Conservation (phyloP, 2,888 invertebrate species). For the Junonia oenone region DNA sequence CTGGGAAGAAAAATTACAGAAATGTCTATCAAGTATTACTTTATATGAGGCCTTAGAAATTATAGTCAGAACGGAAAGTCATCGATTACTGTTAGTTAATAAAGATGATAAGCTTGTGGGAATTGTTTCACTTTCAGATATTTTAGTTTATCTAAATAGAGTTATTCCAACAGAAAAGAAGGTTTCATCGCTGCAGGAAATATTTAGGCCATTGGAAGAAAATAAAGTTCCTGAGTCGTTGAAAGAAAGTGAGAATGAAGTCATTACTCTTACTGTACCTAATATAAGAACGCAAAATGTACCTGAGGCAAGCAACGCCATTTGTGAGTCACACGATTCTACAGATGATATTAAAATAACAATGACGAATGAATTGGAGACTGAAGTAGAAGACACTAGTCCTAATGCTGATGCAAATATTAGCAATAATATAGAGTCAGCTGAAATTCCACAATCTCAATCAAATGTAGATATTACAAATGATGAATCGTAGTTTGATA, state of each 20-base stretch:
- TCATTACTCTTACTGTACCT: conserved; percentile 67
- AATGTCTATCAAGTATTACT: conserved; percentile 91
- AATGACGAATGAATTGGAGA: conserved; percentile 29
- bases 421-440: conserved; percentile 35
- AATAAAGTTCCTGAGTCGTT: conserved; percentile 67
- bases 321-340: conserved; percentile 34
- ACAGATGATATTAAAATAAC: conserved; percentile 25
- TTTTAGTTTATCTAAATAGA: conserved; percentile 74
- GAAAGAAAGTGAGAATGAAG: conserved; percentile 67
- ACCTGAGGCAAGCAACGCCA: conserved; percentile 46
- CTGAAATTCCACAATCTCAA: conserved; percentile 32
- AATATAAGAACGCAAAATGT: conserved; percentile 44
- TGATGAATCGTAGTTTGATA: conserved; percentile 37
- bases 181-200: conserved; percentile 70
- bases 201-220: conserved; percentile 70
- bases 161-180: conserved; percentile 72
- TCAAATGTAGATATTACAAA: conserved; percentile 32
- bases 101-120: conserved; percentile 70
- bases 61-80: conserved; percentile 93
- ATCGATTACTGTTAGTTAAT: conserved; percentile 76
- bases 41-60: conserved; percentile 92
- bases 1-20: conserved; percentile 95
- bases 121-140: conserved; percentile 72
- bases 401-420: conserved; percentile 33
- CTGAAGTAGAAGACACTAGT: conserved; percentile 38